Conservation (phyloP, 2,888 invertebrate species). For the Scrobipalpa atriplicella region DNA sequence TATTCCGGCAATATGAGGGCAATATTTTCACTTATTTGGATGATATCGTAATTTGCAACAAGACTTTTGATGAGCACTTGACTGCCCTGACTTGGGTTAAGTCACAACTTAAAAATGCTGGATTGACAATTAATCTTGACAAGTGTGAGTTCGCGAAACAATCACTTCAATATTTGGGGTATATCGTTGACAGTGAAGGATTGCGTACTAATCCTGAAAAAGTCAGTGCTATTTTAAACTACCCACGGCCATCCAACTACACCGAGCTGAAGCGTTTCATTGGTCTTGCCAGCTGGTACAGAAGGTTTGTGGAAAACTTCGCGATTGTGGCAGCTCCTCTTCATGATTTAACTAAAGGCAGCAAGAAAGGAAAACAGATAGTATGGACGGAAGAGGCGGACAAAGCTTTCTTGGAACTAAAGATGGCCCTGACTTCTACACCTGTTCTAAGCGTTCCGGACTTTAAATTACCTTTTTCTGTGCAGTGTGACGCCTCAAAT, state of each 20-base stretch:
- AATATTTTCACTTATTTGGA: no score
- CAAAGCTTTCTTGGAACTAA: slow-evolving; percentile 27
- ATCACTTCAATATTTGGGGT: slow-evolving; percentile 31
- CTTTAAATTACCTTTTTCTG: slow-evolving; percentile 1
- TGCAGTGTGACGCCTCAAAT: slow-evolving; percentile 30
- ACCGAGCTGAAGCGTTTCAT: slow-evolving; percentile 33
- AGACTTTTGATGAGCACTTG: slow-evolving; percentile 29
- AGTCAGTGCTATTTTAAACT: slow-evolving; percentile 33
- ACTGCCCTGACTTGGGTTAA: slow-evolving; percentile 13
- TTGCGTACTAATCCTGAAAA: slow-evolving; percentile 35
- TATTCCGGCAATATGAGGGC: not conserved
- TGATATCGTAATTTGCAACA: slow-evolving; percentile 31
- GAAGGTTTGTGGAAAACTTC: slow-evolving; percentile 35
- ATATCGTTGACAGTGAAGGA: slow-evolving; percentile 32
- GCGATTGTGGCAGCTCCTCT: slow-evolving; percentile 33
- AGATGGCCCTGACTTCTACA: slow-evolving; percentile 15
- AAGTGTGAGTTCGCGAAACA: slow-evolving; percentile 33
- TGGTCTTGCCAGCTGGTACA: slow-evolving; percentile 32
- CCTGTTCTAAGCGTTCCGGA: slow-evolving; percentile 32
- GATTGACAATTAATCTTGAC: slow-evolving; percentile 33
- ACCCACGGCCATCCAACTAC: slow-evolving; percentile 32
- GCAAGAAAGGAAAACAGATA: slow-evolving; percentile 20
- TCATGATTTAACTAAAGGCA: slow-evolving; percentile 24
- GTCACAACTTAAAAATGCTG: slow-evolving; percentile 26
- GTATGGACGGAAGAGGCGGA: slow-evolving; percentile 31